phyloP scores from a whole-genome alignment of 2,113 vertebrate genomes.

The Tapirus terrestris region DNA sequence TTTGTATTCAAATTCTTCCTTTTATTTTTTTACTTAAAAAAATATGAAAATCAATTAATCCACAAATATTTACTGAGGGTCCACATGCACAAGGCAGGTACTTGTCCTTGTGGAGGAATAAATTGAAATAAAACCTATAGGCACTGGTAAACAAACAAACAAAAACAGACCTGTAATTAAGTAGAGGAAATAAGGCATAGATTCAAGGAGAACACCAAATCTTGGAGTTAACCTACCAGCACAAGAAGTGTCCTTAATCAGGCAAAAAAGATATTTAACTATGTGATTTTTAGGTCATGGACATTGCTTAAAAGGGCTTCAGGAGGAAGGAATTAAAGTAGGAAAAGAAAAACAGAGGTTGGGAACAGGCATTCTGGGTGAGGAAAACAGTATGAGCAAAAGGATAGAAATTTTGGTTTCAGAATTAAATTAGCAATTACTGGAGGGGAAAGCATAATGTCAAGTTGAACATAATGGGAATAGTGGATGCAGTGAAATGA shows the following conservation, averaged over 20 bases:
- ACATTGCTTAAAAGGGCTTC: background rate
- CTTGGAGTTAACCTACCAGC: background rate
- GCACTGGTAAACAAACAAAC: background rate
- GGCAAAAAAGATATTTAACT: background rate
- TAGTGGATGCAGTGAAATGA: background rate
- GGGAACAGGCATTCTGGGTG: background rate
- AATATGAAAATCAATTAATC: background rate
- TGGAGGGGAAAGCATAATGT: background rate
- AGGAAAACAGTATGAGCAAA: background rate
- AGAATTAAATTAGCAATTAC: background rate
- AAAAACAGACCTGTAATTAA: background rate
- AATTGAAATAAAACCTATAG: background rate
- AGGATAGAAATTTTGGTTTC: background rate
- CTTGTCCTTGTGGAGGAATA: background rate
- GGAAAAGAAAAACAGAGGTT: background rate
- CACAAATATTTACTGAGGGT: background rate
- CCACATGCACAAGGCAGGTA: background rate
- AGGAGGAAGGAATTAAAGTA: background rate
- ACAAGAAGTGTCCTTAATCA: background rate
- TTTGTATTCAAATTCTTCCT: background rate
- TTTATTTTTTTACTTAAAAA: background rate
- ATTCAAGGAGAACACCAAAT: background rate
- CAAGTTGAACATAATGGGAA: background rate
- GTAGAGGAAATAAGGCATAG: background rate
- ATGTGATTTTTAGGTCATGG: background rate